Evolutionary conservation across 2,888 invertebrate species (phyloP), one percentile per base, ranked within the genome.

Genomic region (Clunio marinus): DNA sequence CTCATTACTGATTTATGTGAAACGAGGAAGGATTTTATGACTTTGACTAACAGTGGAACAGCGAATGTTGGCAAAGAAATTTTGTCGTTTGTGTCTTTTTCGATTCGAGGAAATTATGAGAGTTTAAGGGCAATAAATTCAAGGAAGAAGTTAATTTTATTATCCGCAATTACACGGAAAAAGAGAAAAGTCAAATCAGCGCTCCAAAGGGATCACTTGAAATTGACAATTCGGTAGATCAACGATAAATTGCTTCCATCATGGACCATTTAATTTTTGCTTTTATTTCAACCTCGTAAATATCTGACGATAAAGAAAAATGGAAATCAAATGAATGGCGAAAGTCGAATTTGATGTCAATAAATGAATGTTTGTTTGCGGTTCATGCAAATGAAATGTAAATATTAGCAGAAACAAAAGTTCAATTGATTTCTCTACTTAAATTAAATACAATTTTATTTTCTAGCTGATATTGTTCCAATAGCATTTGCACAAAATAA

Each of bases 1-100:
- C 46, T 63, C 46, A 37, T 63, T 63, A 63, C 45, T 46, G 63
- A 63, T 63, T 63, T 63, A 63, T 63, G 46, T 41, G 62, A 22
- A 20, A 5, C 51, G 17, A 22, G 20, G 22, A 51, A 22, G 13
- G 10, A 51, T 51, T 51, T 10, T 4, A 51, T 17, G 51, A 15
- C 45, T 15, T 45, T 22, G 51, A n/a, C n/a, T n/a, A n/a, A n/a
- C n/a, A 22, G 17, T 22, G 51, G 20, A 51, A 45, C 17, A 51
- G 51, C 22, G n/a, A n/a, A n/a, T n/a, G n/a, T n/a, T n/a, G n/a
- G n/a, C 22, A 51, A 22, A 51, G 22, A 22, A 51, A 51, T 51
- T n/a, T 51, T 51, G 51, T 51, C 51, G 22, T 51, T 22, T 7
- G 41, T 15, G 41, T 15, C n/a, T 7, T n/a, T n/a, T n/a, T n/a